Conservation (phyloP, 2,888 invertebrate genomes). For the Colostygia pectinataria region DNA sequence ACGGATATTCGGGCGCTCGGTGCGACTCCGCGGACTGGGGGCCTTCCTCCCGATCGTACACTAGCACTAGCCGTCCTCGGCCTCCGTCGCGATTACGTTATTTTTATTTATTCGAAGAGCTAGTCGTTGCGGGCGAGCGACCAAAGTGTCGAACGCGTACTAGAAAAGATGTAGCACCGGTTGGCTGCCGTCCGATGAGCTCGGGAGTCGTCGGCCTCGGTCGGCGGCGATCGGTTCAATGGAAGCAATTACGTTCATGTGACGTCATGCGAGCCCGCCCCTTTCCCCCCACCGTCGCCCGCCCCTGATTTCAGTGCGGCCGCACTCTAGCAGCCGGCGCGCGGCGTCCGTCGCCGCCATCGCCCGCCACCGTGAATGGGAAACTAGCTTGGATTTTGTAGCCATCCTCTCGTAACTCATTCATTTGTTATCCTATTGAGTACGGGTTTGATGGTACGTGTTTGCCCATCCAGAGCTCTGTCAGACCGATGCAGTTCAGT, state of each 20-base stretch:
- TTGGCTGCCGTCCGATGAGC: constrained; percentile 65
- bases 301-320: constrained; percentile 30
- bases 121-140: constrained; percentile 54
- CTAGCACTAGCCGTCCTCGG: constrained; percentile 34
- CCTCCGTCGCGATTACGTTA: constrained; percentile 43
- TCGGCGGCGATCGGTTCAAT: constrained; percentile 65
- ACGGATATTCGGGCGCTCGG: constrained; percentile 30
- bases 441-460: too few species aligned
- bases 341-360: neutral
- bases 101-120: constrained; percentile 39
- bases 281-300: constrained; percentile 20
- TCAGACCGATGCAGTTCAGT: too few species aligned
- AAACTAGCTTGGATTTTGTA: constrained; percentile 21
- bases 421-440: too few species aligned
- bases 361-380: constrained; percentile 21
- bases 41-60: constrained; percentile 18
- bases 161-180: constrained; percentile 72
- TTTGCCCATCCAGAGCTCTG: too few species aligned
- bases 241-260: constrained; percentile 62
- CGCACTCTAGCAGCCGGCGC: constrained; percentile 24
- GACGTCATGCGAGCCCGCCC: constrained; percentile 64
- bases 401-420: too few species aligned
- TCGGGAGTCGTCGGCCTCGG: constrained; percentile 57
- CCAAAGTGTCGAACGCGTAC: constrained; percentile 70
- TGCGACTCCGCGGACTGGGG: constrained; percentile 25